These are phyloP conservation scores for Thereuonema tuberculata DNA, from an alignment of 1,140 invertebrate species.

Conservation along the genomic window DNA sequence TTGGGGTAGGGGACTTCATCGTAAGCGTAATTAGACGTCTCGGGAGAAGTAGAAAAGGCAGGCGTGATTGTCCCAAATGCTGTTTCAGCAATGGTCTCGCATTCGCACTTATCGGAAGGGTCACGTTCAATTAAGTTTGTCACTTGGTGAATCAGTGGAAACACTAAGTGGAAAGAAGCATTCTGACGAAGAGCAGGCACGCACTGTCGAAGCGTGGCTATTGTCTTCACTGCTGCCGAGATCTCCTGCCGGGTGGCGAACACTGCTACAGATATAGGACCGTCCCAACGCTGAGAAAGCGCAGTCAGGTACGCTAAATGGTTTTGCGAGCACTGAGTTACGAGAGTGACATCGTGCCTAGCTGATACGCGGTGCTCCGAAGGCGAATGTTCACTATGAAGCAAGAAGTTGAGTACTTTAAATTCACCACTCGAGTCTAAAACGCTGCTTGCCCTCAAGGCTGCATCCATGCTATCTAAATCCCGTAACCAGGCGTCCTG, in stretches of 20 bases:
- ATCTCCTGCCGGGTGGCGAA: slow-evolving; percentile 35
- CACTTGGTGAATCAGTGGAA: slow-evolving; percentile 27
- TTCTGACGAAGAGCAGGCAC: slow-evolving; percentile 29
- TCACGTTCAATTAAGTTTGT: not conserved
- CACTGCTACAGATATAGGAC: slow-evolving; percentile 40
- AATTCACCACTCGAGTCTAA: slow-evolving; percentile 35
- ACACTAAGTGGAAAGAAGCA: slow-evolving; percentile 40
- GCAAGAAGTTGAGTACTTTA: slow-evolving; percentile 29
- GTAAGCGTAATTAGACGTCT: slow-evolving; percentile 28
- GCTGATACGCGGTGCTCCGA: slow-evolving; percentile 13
- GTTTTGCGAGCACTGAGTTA: slow-evolving; percentile 36
- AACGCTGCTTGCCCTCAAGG: slow-evolving; percentile 28
- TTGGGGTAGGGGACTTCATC: slow-evolving; percentile 36
- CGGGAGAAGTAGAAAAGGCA: slow-evolving; percentile 5
- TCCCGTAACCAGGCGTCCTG: slow-evolving; percentile 16
- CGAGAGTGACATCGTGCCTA: slow-evolving; percentile 30
- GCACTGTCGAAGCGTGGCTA: slow-evolving; percentile 34
- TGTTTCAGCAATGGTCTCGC: too few relatives aligned
- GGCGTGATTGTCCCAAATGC: too few relatives aligned
- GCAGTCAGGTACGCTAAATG: slow-evolving; percentile 32
- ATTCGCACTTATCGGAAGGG: slow-evolving; percentile 4
- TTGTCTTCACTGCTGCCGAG: slow-evolving; percentile 28
- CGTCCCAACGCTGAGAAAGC: slow-evolving; percentile 31
- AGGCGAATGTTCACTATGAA: slow-evolving; percentile 18
- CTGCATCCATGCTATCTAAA: slow-evolving; percentile 22